Base-by-base conservation (phyloP, 2,888 invertebrate species). In the Punctoribates punctum region DNA sequence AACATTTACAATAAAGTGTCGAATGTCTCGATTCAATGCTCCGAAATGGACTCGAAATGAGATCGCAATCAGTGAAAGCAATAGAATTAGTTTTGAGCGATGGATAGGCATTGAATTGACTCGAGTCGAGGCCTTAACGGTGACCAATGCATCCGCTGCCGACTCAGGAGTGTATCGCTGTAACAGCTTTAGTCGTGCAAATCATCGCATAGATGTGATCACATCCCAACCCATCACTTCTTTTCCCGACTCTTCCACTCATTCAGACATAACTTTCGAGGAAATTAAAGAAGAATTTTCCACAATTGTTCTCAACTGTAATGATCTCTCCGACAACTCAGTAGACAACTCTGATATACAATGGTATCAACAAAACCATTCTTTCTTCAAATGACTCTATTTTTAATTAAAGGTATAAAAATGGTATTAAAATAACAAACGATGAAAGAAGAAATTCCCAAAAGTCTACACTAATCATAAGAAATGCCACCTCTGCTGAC, bases 1-100 rank as follows among this genome's bases (percentile, higher is more conserved):
- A 0, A 46, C 77, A 11, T 78, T 80, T 74, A 67, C 25, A 38
- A 77, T 80, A 17, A 57, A 72, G 11, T 80, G 80, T 51, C 48
- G 67, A 70, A 78, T 78, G 46, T 78, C 79, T 2, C 73, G 73
- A 9, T 79, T 78, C 42, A 77, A 78, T 11, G 60, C 74, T 17
- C 79, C 80, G 4, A 78, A 79, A 62, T 80, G 80, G 80, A 77
- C 78, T 38, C 20, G 46, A 57, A 77, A 77, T 60, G 77, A 76
- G 17, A 54, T 67, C 13, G 8, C 27, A n/a, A 67, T 72, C 34
- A 67, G 34, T 67, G 67, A 75, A 54, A 25, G 25, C 17, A 46
- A 27, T n/a, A 70, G 65, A 46, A 48, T 42, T 65, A 54, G 67
- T 48, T 67, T 42, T 42, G 23, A n/a, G 3, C 6, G 29, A 13